Evolutionary conservation across 2,797 vertebrate genomes (phyloP), one percentile per base, ranked within the genome.

Genomic region (Hippocampus kuda): DNA sequence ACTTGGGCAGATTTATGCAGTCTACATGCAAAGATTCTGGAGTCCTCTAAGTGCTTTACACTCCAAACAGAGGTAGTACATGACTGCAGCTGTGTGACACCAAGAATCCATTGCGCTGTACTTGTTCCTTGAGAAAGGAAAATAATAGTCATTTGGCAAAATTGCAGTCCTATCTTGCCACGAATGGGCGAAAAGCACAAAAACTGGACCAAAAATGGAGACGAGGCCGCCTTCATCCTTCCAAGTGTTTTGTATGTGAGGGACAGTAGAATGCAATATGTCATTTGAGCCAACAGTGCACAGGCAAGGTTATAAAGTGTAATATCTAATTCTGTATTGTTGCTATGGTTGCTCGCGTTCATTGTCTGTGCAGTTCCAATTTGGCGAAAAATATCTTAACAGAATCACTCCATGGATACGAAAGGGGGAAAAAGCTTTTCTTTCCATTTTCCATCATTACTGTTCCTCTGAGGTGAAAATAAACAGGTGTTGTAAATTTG

Each of bases 121-220:
- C 86, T 86, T 89, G 87, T 89, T 91, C 84, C 84, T 90, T 77
- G 80, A 85, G 85, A 86, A 89, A 87, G 72, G 86, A 76, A 89
- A 91, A 91, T 90, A 89, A 88, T 89, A 88, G 88, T 88, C 82
- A 89, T 89, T 91, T 90, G 79, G 74, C 76, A 82, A 91, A 91
- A 91, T 91, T 90, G 84, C 87, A 84, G 86, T 79, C 82, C 80
- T 85, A 87, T 87, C 86, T 84, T 83, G 87, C 85, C 87, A 84
- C 87, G 84, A 85, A 84, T 85, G 77, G 77, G 15, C 79, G 75
- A 85, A 86, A 83, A 86, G 83, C 83, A 80, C 86, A 85, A 75
- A 88, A 90, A 89, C 85, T 86, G 82, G 75, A 72, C 79, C 79
- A 71, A 60, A 38, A 76, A 85, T 75, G 71, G 77, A 80, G 77